phyloP scores from a whole-genome alignment of 2,888 invertebrate genomes.

The Ectemnius cavifrons region DNA sequence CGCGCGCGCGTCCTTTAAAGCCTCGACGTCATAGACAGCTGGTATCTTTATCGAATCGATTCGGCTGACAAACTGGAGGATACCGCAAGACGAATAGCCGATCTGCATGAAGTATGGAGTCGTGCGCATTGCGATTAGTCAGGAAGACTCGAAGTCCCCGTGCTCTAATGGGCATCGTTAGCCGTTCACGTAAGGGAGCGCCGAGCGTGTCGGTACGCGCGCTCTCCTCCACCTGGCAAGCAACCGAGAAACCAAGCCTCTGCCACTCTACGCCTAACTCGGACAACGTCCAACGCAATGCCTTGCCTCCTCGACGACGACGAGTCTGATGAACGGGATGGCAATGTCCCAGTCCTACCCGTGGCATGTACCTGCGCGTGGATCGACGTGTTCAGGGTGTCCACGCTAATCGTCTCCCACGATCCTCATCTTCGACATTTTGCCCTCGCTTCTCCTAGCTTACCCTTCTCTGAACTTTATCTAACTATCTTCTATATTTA shows the following conservation, averaged over 20 bases:
- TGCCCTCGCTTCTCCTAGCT: not conserved
- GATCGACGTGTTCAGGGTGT: conserved; percentile 54
- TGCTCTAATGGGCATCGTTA: conserved; percentile 77
- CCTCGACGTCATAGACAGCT: conserved; percentile 68
- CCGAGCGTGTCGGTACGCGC: conserved; percentile 55
- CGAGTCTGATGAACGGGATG: conserved; percentile 38
- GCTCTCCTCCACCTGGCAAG: conserved; percentile 5
- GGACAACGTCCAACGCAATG: conserved; percentile 42
- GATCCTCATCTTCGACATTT: conserved; percentile 50
- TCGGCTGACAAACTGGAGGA: conserved; percentile 75
- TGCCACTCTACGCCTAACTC: conserved; percentile 32
- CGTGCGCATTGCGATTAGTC: conserved; percentile 75
- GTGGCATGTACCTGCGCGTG: conserved; percentile 31
- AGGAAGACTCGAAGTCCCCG: conserved; percentile 65
- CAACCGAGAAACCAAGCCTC: conserved; percentile 5
- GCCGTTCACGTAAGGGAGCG: conserved; percentile 62
- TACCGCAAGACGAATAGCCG: conserved; percentile 74
- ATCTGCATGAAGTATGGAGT: conserved; percentile 75
- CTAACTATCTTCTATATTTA: not conserved
- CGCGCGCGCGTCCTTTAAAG: too few species aligned
- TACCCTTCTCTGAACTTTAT: too few species aligned
- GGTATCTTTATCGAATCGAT: conserved; percentile 75
- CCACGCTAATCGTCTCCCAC: conserved; percentile 55
- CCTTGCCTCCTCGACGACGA: conserved; percentile 9
- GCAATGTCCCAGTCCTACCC: conserved; percentile 35